Percentiles rank a stretch among this genome's conserved stretches.
These are phyloP conservation scores for Idaea dimidiata DNA, from an alignment of 2,888 invertebrate genomes.

Conservation along the genomic window DNA sequence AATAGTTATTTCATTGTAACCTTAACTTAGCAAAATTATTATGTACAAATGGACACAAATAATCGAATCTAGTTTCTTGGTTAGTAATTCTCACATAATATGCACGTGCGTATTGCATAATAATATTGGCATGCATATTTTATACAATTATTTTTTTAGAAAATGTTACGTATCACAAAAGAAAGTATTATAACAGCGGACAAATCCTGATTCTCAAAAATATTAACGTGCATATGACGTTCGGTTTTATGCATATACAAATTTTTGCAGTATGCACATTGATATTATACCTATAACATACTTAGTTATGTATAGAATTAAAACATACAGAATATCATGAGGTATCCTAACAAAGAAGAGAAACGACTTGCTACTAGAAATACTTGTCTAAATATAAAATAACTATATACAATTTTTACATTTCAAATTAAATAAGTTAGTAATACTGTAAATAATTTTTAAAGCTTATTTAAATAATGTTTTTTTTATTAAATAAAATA, in stretches of 20 bases:
- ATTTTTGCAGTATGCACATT: no score
- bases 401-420: conserved; percentile 74
- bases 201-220: no score
- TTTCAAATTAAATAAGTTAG: conserved; percentile 70
- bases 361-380: neutral
- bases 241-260: no score
- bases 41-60: neutral
- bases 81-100: neutral
- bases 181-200: no score
- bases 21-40: neutral
- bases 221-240: no score
- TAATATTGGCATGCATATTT: no score
- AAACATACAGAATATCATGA: neutral
- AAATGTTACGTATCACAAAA: no score
- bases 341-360: neutral
- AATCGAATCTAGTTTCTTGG: neutral
- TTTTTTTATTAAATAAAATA: conserved; percentile 26
- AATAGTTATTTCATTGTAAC: neutral
- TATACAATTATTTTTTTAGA: no score
- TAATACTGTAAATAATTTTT: conserved; percentile 79
- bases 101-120: neutral
- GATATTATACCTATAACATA: no score
- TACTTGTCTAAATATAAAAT: conserved; percentile 32
- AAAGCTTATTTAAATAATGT: conserved; percentile 61
- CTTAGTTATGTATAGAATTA: neutral